Evolutionary conservation across 2,113 vertebrate genomes (phyloP).

Genomic region (Tiliqua scincoides): DNA sequence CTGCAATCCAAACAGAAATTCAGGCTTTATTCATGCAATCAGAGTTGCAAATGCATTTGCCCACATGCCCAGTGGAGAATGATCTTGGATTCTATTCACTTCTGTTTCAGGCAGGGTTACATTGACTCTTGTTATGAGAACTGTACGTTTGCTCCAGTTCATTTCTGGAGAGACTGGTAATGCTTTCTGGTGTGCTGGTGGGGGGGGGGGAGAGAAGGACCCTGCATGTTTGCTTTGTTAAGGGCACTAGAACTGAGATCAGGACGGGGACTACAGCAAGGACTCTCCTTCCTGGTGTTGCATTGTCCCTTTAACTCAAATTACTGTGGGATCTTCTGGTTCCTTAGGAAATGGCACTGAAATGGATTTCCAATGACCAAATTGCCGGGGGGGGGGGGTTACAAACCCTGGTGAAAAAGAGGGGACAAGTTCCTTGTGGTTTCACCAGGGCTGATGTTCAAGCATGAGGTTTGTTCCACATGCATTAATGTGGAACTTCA

Average conservation of each 20-base stretch:
- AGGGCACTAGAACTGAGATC: not conserved
- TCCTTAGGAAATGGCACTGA: not conserved
- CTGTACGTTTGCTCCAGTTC: not conserved
- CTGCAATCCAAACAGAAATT: not conserved
- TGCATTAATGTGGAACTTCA: not conserved
- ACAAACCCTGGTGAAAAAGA: no score
- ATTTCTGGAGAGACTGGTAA: not conserved
- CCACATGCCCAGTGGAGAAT: no score
- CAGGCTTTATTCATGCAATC: not conserved
- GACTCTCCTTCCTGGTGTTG: not conserved
- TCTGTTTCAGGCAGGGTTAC: not conserved
- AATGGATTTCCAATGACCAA: not conserved
- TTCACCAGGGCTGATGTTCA: not conserved
- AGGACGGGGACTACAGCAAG: not conserved
- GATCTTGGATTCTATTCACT: no score
- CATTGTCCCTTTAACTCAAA: not conserved
- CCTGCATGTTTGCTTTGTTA: not conserved
- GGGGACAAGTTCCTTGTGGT: not conserved
- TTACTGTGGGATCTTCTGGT: not conserved
- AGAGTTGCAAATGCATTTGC: not conserved
- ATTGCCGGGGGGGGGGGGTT: no score
- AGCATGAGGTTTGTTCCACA: not conserved
- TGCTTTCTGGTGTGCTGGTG: not conserved
- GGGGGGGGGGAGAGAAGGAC: not conserved
- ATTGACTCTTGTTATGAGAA: not conserved